These are phyloP conservation scores for Medauroidea extradentata DNA, from an alignment of 1,140 invertebrate species.

Conservation along the genomic window DNA sequence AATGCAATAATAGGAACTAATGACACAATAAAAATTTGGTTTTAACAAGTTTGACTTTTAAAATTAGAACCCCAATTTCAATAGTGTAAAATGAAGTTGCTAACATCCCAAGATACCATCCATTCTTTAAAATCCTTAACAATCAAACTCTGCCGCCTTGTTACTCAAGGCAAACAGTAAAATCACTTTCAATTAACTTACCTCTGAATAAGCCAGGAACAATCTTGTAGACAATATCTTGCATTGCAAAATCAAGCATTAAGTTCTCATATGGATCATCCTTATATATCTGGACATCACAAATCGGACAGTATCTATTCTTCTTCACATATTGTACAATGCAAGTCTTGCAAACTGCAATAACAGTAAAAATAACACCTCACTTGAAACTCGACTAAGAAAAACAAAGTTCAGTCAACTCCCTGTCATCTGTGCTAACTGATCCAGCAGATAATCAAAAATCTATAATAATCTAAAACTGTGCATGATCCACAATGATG, in stretches of 20 bases:
- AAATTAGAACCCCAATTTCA: too few relatives aligned
- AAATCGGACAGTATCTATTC: slow-evolving; percentile 56
- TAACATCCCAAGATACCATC: too few relatives aligned
- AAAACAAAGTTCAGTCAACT: not conserved
- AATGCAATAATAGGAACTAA: too few relatives aligned
- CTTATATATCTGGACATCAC: slow-evolving; percentile 54
- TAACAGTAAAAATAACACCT: slow-evolving; percentile 19
- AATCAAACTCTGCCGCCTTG: too few relatives aligned
- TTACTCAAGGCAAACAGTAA: too few relatives aligned
- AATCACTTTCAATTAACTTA: slow-evolving; percentile 48
- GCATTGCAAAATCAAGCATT: slow-evolving; percentile 67
- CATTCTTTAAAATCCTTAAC: too few relatives aligned
- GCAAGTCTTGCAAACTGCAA: slow-evolving; percentile 59
- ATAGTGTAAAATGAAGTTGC: too few relatives aligned
- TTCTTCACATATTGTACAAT: slow-evolving; percentile 56
- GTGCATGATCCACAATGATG: not conserved
- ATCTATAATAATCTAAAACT: not conserved
- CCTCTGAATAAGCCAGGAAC: slow-evolving; percentile 74
- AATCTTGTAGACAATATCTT: slow-evolving; percentile 82
- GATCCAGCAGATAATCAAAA: not conserved
- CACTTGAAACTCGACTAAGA: not conserved
- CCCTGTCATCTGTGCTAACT: not conserved
- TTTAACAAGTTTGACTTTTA: too few relatives aligned
- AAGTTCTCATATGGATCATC: slow-evolving; percentile 17
- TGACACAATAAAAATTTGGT: too few relatives aligned